Evolutionary conservation across 2,113 vertebrate species (phyloP), one percentile per base, ranked within the genome.

Genomic region (Chitala chitala): DNA sequence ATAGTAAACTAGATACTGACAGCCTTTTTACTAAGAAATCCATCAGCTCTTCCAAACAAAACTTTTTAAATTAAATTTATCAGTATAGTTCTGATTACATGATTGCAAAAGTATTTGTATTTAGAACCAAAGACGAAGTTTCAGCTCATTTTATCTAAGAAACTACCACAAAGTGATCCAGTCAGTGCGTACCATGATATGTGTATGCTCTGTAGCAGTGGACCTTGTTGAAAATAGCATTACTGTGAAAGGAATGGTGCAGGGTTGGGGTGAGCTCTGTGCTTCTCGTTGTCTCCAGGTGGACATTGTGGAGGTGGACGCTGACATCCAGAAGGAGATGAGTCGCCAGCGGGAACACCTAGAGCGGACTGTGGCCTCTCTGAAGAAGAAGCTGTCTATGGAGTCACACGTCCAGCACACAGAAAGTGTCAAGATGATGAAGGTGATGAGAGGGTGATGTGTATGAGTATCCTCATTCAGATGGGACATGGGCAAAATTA

Each of bases 401-500:
- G 91, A 95, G 68, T 69, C 86, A 0, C 89, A 94, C 72, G 85
- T 92, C 69, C 93, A 95, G 0, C 85, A 88, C 38, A 75, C 80
- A 0, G 87, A 91, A 66, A 92, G 95, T 0, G 73, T 82, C 73
- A 93, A 85, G 63, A 85, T 98, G 59, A 87, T 95, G 87, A 92
- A 94, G 94, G 96, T 97, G 83, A 77, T 42, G 29, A 13, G 31
- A 59, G 56, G 56, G 31, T 10, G 4, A 6, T 33, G 59, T 15
- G 33, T 29, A 3, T 20, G 15, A 26, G 5, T n/a, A 17, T 24
- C 17, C 46, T 22, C 22, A 58, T 26, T 17, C 24, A 20, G 6
- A 29, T 17, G 29, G 50, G 48, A 17, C 12, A 17, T 1, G 24
- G 1, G 55, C 3, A 24, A 33, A 40, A 33, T 5, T 33, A 89